Percentiles rank a stretch among this genome's conserved stretches.
Evolutionary conservation across 2,113 vertebrate genomes (phyloP).

Genomic region (Thalassoma bifasciatum): DNA sequence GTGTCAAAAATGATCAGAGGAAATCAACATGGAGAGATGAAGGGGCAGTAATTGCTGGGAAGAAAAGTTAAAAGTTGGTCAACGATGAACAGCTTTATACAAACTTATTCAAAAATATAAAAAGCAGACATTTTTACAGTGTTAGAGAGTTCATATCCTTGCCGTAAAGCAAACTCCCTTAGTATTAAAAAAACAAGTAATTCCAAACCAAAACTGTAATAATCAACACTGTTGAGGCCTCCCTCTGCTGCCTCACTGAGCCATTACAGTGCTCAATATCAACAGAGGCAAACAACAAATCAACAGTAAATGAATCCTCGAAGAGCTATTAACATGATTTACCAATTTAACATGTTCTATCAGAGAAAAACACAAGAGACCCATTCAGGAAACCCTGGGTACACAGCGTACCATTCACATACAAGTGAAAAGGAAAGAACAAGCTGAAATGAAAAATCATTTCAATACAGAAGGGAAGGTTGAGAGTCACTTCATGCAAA

Average conservation of each 20-base stretch:
- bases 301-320: slow-evolving; percentile 8
- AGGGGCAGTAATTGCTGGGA: slow-evolving; percentile 8
- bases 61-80: slow-evolving; percentile 27
- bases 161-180: neutral
- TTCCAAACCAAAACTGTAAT: neutral
- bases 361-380: slow-evolving; percentile 13
- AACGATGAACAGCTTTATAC: slow-evolving; percentile 11
- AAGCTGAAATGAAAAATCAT: neutral
- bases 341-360: slow-evolving; percentile 11
- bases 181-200: neutral
- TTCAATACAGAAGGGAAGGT: slow-evolving; percentile 4
- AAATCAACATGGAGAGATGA: slow-evolving; percentile 48
- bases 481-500: slow-evolving; percentile 41
- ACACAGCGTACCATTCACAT: neutral
- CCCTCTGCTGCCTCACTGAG: neutral
- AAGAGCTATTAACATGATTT: slow-evolving; percentile 12
- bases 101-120: slow-evolving; percentile 29
- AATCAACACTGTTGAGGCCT: slow-evolving; percentile 3
- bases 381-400: neutral
- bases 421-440: neutral
- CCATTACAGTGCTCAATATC: neutral
- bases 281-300: neutral
- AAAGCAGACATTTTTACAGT: slow-evolving; percentile 40
- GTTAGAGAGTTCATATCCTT: neutral
- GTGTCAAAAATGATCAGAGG: slow-evolving; percentile 49